Evolutionary conservation across 92 coral and sea anemone genomes (phyloP).

Genomic region (Epizoanthus ramosus): DNA sequence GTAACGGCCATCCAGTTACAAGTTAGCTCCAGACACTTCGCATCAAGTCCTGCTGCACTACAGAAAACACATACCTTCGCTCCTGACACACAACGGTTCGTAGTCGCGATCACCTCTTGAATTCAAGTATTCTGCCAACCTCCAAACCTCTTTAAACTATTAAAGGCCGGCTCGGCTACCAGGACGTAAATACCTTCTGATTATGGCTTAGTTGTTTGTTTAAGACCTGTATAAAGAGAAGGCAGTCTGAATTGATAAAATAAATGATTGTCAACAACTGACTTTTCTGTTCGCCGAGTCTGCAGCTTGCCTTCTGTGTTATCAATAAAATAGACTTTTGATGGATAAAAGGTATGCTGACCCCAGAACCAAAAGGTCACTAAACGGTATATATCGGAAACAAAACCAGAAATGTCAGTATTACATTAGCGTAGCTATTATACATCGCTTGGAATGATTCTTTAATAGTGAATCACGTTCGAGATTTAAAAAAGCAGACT

Average conservation of each 20-base stretch:
- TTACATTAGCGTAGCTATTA: no score
- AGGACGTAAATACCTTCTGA: neutral
- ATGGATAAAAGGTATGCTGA: conserved; percentile 18
- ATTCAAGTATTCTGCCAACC: neutral
- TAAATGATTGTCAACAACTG: conserved; percentile 32
- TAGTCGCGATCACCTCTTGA: neutral
- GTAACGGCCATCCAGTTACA: no score
- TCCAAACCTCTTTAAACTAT: conserved; percentile 10
- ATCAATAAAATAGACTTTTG: neutral
- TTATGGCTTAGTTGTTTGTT: conserved; percentile 11
- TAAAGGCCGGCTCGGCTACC: neutral
- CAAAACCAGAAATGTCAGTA: neutral
- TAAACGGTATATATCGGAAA: neutral
- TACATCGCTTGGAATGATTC: no score
- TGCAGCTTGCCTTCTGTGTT: neutral
- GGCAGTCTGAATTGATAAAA: conserved; percentile 4
- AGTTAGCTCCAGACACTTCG: no score
- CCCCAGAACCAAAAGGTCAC: neutral
- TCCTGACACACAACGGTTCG: no score
- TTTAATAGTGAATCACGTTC: no score
- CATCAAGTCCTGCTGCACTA: neutral
- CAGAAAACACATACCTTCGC: neutral
- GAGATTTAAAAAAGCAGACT: no score
- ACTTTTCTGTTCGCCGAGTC: neutral
- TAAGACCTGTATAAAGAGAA: conserved; percentile 17